Evolutionary conservation across 2,113 vertebrate species (phyloP).

Genomic region (Bambusicola thoracicus): DNA sequence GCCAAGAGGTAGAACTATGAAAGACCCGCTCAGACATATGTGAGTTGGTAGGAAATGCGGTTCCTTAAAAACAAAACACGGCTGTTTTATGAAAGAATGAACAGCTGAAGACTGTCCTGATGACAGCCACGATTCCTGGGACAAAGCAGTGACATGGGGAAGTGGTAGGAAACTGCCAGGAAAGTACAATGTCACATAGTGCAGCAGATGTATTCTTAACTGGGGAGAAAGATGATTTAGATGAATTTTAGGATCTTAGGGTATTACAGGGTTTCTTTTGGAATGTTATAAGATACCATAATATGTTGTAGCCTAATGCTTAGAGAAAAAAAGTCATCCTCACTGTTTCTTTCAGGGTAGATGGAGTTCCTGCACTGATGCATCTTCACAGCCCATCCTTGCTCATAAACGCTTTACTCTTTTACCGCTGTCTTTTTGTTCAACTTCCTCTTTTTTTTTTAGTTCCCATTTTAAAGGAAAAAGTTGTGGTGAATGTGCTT

Average conservation of each 20-base stretch:
- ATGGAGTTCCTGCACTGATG: neutral
- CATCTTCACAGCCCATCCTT: accelerated
- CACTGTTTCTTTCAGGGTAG: neutral
- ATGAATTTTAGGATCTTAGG: neutral
- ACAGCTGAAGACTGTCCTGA: neutral
- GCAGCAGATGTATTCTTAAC: neutral
- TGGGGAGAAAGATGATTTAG: neutral
- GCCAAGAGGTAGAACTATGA: neutral
- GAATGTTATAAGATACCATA: neutral
- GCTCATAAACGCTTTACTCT: neutral
- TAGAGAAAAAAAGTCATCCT: neutral
- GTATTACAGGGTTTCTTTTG: neutral
- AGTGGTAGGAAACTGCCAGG: neutral
- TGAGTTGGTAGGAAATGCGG: neutral
- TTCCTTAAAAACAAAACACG: neutral
- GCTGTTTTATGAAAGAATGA: neutral
- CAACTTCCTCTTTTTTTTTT: neutral
- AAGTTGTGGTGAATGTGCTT: neutral
- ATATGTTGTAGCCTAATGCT: neutral
- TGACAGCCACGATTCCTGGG: neutral
- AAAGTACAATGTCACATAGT: neutral
- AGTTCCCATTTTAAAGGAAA: constrained; percentile 7
- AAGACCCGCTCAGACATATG: neutral
- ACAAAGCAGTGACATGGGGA: neutral
- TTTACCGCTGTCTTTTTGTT: neutral